Evolutionary conservation across 1,140 invertebrate species (phyloP).

Genomic region (Drosophila lacteicornis): DNA sequence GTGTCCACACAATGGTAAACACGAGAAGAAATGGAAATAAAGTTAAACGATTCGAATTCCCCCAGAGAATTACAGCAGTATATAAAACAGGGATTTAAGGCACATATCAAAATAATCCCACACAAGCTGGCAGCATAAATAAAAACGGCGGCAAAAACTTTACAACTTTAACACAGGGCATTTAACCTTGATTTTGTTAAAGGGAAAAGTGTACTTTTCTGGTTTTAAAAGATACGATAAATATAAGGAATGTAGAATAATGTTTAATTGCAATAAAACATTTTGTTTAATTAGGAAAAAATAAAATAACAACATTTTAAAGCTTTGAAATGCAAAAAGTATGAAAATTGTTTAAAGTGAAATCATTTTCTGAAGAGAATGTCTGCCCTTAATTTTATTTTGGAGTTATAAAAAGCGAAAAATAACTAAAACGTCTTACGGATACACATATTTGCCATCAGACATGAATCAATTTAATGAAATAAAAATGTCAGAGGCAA

Average conservation of each 20-base stretch:
- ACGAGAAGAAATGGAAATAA: conserved; percentile 28
- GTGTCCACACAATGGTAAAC: conserved; percentile 18
- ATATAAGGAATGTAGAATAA: too few species aligned
- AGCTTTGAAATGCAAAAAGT: too few species aligned
- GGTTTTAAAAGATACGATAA: neutral
- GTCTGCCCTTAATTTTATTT: neutral
- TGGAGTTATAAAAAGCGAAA: neutral
- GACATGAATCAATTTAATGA: conserved; percentile 31
- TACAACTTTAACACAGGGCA: neutral
- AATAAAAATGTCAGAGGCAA: conserved; percentile 43
- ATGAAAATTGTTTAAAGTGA: too few species aligned
- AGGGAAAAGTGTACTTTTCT: neutral
- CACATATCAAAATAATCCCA: conserved; percentile 26
- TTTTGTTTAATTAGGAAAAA: too few species aligned
- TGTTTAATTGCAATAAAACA: too few species aligned
- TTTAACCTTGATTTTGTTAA: neutral
- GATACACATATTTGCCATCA: conserved; percentile 12
- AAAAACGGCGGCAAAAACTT: conserved; percentile 4
- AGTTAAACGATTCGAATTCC: conserved; percentile 33
- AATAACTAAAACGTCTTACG: neutral
- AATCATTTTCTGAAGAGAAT: too few species aligned
- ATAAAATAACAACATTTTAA: too few species aligned
- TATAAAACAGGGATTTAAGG: conserved; percentile 25
- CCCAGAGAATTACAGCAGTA: conserved; percentile 18
- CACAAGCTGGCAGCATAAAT: neutral